Evolutionary conservation across 2,888 invertebrate genomes (phyloP), one percentile per base, ranked within the genome.

Genomic region (Drepanosiphum platanoidis): DNA sequence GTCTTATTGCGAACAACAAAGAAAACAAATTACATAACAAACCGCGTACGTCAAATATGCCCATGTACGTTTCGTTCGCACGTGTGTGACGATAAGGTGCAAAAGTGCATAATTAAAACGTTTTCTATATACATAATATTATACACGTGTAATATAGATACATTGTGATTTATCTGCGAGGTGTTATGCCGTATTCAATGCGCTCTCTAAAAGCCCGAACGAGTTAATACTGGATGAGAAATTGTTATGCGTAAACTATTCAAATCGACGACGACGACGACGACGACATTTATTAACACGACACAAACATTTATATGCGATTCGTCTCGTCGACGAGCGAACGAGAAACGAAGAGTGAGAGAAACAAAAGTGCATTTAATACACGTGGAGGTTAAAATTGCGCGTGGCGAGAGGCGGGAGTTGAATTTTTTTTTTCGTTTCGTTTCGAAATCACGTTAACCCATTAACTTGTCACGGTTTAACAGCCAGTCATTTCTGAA

Each of bases 21-120:
- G 58, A 86, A 79, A 72, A 58, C 39, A 64, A 78, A 78, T 78
- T 78, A 64, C 61, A 42, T 64, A 78, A 78, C 46, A 66, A 78
- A 66, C 66, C 32, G 46, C 52, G 52, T 18, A 52, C 52, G n/a
- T n/a, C n/a, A n/a, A n/a, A n/a, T n/a, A n/a, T n/a, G n/a, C n/a
- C n/a, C n/a, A n/a, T n/a, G n/a, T n/a, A n/a, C n/a, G n/a, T n/a
- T n/a, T n/a, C n/a, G n/a, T n/a, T n/a, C n/a, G 34, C 32, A 80
- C 34, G 13, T 42, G 27, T 27, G 15, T 2, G 11, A 32, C 32
- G 30, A n/a, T 39, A 39, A 27, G n/a, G 30, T 58, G 7, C 58
- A 58, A 7, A 58, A 13, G 18, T 58, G 22, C 42, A 3, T 22
- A 58, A 58, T 58, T 58, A 18, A 9, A 1, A 13, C 11, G 11